Conservation (phyloP, 1,140 invertebrate genomes). For the Drosophila lacertosa region DNA sequence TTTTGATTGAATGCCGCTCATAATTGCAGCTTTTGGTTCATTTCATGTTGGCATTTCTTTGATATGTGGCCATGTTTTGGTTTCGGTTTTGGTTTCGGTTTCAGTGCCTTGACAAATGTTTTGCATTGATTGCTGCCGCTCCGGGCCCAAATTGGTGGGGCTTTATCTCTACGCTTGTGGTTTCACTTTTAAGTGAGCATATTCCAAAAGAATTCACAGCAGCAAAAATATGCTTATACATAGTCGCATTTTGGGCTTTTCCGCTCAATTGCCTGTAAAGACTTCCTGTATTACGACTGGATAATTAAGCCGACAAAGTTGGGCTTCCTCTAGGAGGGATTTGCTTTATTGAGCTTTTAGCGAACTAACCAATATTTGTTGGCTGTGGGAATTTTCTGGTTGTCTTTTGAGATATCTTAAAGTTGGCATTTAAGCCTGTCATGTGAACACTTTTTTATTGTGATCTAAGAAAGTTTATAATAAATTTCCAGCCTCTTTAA, state of each 20-base stretch:
- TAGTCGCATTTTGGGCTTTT: neutral
- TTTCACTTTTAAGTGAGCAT: slow-evolving; percentile 1
- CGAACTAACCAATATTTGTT: too few relatives aligned
- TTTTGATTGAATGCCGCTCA: slow-evolving; percentile 72
- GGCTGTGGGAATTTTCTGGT: too few relatives aligned
- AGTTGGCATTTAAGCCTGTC: too few relatives aligned
- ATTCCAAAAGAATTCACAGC: neutral
- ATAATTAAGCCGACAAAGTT: neutral
- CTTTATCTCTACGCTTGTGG: slow-evolving; percentile 1
- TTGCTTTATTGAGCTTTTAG: too few relatives aligned
- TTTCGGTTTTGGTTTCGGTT: slow-evolving; percentile 13
- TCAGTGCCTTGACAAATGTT: slow-evolving; percentile 50
- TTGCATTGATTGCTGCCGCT: slow-evolving; percentile 55
- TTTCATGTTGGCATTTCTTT: slow-evolving; percentile 58
- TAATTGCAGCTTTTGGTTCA: slow-evolving; percentile 68
- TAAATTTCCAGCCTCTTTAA: too few relatives aligned
- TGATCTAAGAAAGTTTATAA: too few relatives aligned
- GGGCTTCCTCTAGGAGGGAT: neutral
- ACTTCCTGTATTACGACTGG: neutral
- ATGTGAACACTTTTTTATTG: too few relatives aligned
- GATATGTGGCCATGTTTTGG: slow-evolving; percentile 24
- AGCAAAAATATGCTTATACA: neutral
- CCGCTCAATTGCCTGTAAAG: neutral
- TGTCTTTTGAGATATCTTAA: too few relatives aligned
- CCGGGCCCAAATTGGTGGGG: slow-evolving; percentile 20